These are phyloP conservation scores for Oligia fasciuncula DNA, from an alignment of 2,888 invertebrate species.

Conservation along the genomic window DNA sequence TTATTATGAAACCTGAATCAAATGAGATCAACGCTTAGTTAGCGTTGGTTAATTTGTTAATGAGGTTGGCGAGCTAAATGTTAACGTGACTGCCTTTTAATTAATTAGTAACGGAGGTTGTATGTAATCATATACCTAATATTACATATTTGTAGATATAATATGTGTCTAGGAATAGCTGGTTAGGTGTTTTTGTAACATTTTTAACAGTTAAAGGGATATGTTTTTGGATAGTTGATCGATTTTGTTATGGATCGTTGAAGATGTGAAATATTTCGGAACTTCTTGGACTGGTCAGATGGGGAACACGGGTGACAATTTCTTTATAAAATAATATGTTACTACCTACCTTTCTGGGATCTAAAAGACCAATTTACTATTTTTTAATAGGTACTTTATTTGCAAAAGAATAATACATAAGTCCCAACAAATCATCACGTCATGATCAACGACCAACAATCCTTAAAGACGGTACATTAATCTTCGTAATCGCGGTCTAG, in stretches of 20 bases:
- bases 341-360: not conserved
- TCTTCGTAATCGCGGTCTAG: constrained; percentile 56
- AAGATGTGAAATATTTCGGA: not conserved
- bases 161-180: not conserved
- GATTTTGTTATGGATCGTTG: too few relatives aligned
- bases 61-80: constrained; percentile 32
- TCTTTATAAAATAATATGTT: not conserved
- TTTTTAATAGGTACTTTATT: not conserved
- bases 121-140: constrained; percentile 1
- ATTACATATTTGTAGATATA: not conserved
- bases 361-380: not conserved
- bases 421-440: constrained; percentile 24
- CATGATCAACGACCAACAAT: constrained; percentile 10
- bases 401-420: not conserved
- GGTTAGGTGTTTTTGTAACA: not conserved
- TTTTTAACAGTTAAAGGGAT: not conserved
- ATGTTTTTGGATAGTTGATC: not conserved
- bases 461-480: constrained; percentile 40
- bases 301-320: not conserved
- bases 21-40: constrained; percentile 16
- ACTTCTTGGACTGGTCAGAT: not conserved
- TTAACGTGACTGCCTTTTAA: constrained; percentile 14
- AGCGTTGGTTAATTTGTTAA: constrained; percentile 27
- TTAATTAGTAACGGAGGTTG: constrained; percentile 20
- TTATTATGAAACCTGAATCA: constrained; percentile 25